A percentile compares a stretch with the other conserved stretches of the same genome.
These are phyloP conservation scores for Himalopsyche japonica DNA, from an alignment of 2,888 invertebrate species.

Conservation along the genomic window DNA sequence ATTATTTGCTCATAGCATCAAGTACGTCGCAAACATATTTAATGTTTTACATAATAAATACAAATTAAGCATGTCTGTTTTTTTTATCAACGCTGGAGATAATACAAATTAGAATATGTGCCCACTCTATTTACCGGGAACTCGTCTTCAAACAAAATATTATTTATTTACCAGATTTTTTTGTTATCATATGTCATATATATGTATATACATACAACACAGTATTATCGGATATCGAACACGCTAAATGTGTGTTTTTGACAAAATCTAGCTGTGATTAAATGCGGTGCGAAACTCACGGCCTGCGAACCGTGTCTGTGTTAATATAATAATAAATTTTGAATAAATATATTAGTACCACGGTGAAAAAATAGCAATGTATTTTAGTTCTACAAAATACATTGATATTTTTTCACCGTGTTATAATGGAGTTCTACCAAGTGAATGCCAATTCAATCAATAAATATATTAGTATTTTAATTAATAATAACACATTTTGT, in stretches of 20 bases:
- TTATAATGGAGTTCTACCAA: too few relatives aligned
- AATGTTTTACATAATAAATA: neutral
- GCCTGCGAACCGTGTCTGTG: neutral
- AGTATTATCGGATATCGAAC: neutral
- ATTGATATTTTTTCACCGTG: too few relatives aligned
- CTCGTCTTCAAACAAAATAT: neutral
- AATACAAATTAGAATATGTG: neutral
- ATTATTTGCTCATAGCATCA: neutral
- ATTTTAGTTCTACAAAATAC: too few relatives aligned
- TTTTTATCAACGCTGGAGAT: neutral
- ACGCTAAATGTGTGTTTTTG: neutral
- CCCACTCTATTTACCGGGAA: neutral
- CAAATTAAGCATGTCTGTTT: neutral
- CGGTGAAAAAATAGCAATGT: too few relatives aligned
- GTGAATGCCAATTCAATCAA: too few relatives aligned
- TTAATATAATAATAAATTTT: too few relatives aligned
- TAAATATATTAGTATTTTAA: too few relatives aligned
- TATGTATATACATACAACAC: too few relatives aligned
- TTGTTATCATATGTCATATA: neutral
- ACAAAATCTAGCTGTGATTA: slow-evolving; percentile 13
- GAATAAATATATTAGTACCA: too few relatives aligned
- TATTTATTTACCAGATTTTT: neutral
- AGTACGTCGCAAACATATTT: neutral
- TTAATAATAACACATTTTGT: too few relatives aligned
- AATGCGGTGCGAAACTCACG: neutral